phyloP scores from a whole-genome alignment of 2,113 vertebrate species.

The Saccopteryx bilineata region DNA sequence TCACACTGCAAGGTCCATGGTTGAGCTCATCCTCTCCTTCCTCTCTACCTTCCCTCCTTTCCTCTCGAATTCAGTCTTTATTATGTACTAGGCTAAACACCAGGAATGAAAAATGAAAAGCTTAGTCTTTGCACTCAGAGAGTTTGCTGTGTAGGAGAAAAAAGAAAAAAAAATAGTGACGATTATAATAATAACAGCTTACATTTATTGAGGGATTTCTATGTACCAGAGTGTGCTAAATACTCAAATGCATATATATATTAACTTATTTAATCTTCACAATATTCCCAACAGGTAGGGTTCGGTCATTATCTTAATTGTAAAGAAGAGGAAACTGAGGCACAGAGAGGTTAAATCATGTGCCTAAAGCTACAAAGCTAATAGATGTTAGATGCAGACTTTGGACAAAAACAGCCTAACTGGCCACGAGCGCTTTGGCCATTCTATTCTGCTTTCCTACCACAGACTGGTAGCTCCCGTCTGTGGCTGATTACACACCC shows the following conservation, averaged over 20 bases:
- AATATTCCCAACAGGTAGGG: background rate
- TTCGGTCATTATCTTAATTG: background rate
- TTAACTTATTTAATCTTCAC: background rate
- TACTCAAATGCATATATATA: background rate
- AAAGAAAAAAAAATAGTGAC: background rate
- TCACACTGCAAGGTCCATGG: background rate
- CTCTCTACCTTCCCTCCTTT: background rate
- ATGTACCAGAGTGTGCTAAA: background rate
- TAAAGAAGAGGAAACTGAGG: slow-evolving; percentile 11
- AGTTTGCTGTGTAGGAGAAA: background rate
- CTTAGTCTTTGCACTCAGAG: background rate
- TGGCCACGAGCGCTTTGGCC: background rate
- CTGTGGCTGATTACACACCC: background rate
- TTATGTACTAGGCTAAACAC: background rate
- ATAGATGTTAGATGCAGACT: background rate
- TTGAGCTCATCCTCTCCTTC: background rate
- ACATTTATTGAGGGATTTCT: background rate
- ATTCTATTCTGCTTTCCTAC: background rate
- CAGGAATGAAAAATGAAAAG: background rate
- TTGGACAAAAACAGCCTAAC: background rate
- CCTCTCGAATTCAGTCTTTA: background rate
- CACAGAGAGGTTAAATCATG: background rate
- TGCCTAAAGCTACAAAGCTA: background rate
- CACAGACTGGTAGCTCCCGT: background rate
- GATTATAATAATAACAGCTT: background rate